These are phyloP conservation scores for Tetrax tetrax DNA, from an alignment of 2,113 vertebrate species.

Conservation along the genomic window DNA sequence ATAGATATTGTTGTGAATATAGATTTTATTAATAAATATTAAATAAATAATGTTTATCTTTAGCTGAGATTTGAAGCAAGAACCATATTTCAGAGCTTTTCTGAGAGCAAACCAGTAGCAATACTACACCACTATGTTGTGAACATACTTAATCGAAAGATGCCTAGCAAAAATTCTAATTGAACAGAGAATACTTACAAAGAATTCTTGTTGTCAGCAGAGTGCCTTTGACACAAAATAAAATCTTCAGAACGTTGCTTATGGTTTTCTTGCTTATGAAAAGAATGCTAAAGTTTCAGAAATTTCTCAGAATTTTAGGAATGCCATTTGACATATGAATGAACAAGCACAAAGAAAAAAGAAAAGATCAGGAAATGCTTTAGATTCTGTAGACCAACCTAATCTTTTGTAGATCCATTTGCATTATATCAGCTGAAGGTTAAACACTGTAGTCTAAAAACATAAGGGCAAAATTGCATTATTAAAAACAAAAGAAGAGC, in stretches of 20 bases:
- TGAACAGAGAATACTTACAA: not conserved
- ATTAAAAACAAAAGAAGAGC: not conserved
- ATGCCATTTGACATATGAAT: not conserved
- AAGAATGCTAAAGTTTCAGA: not conserved
- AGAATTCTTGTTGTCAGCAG: not conserved
- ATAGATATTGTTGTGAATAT: not conserved
- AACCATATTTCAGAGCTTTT: not conserved
- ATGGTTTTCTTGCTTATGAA: not conserved
- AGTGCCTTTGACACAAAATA: not conserved
- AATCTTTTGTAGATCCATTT: not conserved
- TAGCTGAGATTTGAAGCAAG: not conserved
- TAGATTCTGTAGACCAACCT: not conserved
- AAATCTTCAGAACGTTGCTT: slow-evolving; percentile 1
- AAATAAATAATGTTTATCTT: not conserved
- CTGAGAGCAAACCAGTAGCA: not conserved
- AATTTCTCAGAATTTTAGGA: not conserved
- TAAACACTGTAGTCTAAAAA: not conserved
- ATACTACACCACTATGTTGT: not conserved
- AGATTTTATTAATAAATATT: not conserved
- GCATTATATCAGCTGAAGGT: not conserved
- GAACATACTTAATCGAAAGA: not conserved
- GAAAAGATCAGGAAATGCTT: not conserved
- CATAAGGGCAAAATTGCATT: not conserved
- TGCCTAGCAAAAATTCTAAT: not conserved
- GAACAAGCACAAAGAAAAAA: not conserved